Conservation (phyloP, 2,888 invertebrate species). For the Deilephila porcellus region DNA sequence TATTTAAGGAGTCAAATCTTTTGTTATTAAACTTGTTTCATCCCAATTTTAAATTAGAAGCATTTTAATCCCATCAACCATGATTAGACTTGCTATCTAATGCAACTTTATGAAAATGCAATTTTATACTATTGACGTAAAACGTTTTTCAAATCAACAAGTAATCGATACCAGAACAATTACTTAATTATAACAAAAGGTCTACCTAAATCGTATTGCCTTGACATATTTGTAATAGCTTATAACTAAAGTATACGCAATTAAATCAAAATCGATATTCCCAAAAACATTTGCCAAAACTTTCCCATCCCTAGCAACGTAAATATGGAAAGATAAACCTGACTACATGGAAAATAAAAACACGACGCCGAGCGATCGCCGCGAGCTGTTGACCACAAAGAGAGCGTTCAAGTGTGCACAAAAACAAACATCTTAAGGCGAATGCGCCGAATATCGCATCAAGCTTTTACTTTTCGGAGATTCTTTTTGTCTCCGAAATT, state of each 20-base stretch:
- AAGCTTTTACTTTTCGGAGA: neutral
- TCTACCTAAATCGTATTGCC: too few species aligned
- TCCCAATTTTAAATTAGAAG: too few species aligned
- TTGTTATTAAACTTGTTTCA: too few species aligned
- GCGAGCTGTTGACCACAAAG: constrained; percentile 21
- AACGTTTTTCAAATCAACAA: neutral
- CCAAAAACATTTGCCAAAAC: too few species aligned
- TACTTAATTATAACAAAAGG: neutral
- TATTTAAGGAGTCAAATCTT: too few species aligned
- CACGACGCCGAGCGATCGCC: neutral
- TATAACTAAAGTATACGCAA: too few species aligned
- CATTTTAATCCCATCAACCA: too few species aligned
- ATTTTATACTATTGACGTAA: too few species aligned
- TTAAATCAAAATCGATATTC: too few species aligned
- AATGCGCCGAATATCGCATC: constrained; percentile 1
- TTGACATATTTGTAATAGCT: too few species aligned
- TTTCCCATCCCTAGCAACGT: constrained; percentile 6
- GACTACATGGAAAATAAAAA: constrained; percentile 5
- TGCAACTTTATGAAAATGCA: too few species aligned
- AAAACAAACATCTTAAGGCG: constrained; percentile 22
- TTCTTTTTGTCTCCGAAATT: neutral
- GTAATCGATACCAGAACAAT: neutral
- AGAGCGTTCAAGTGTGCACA: constrained; percentile 23
- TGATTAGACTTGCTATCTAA: too few species aligned
- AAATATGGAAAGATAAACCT: neutral